A percentile compares a stretch with the other conserved stretches of the same genome.
phyloP scores from a whole-genome alignment of 2,888 invertebrate species.

The Acanthococcus lagerstroemiae region DNA sequence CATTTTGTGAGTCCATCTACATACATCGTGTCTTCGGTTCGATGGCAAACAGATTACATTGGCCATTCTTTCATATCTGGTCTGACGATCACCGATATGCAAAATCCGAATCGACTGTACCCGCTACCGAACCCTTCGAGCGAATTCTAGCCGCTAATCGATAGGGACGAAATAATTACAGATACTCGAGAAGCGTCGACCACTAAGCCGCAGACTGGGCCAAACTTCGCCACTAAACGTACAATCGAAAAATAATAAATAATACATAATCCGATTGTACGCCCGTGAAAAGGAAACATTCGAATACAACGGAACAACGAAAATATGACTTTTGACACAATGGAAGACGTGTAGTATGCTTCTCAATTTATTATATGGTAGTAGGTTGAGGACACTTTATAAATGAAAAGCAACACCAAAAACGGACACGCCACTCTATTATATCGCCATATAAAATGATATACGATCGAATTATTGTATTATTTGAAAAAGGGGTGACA shows the following conservation, averaged over 20 bases:
- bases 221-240: neutral
- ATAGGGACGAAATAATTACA: neutral
- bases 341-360: conserved; percentile 28
- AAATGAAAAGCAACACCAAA: conserved; percentile 27
- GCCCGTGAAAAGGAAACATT: conserved; percentile 13
- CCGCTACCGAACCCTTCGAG: too few species aligned
- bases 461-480: conserved; percentile 30
- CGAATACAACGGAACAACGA: conserved; percentile 15
- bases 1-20: too few species aligned
- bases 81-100: too few species aligned
- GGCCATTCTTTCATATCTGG: too few species aligned
- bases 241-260: conserved; percentile 28
- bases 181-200: neutral
- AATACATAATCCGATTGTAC: conserved; percentile 26
- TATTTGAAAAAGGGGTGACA: conserved; percentile 28
- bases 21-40: too few species aligned
- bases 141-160: too few species aligned
- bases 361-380: conserved; percentile 29
- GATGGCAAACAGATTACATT: too few species aligned
- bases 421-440: conserved; percentile 29
- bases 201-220: neutral
- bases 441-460: conserved; percentile 29
- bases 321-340: conserved; percentile 30
- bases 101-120: too few species aligned
- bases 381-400: conserved; percentile 30